Evolutionary conservation across 2,113 vertebrate species (phyloP), one percentile per base, ranked within the genome.

Genomic region (Hypomesus transpacificus): DNA sequence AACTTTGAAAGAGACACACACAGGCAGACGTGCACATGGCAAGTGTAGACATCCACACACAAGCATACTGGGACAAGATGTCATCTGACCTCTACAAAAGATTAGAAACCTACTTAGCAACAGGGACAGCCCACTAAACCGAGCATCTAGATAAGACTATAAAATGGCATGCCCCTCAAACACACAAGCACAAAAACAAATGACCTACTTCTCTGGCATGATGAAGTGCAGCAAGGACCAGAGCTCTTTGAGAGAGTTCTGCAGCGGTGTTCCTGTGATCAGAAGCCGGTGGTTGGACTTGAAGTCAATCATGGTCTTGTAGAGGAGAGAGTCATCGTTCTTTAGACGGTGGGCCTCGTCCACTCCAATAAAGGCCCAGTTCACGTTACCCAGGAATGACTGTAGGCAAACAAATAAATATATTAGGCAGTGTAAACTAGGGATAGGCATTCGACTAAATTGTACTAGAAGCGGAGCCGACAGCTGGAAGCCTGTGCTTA

Each of bases 151-250:
- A 58, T 58, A 58, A 22, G 57, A 58, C 57, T 16, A 24, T 28
- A 22, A 63, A 63, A 11, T 4, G 39, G 39, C 8, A 3, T 20
- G 17, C 34, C 34, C 0, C 67, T 39, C 56, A 70, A 17, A 71
- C 57, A 65, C 14, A 13, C 17, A 22, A 51, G n/a, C 4, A 5
- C 16, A 58, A 16, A 68, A 24, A 5, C 1, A 31, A 8, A 24
- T 66, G 69, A 73, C 95, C 84, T 96, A 98, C 97, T 99, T 99
- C 84, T 98, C 96, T 22, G 97, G 96, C 97, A 99, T 99, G 79
- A 99, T 99, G 93, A 99, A 99, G 86, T 96, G 97, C 66, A 99
- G 87, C 71, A 99, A 88, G 70, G 97, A 99, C 97, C 97, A 99
- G 21, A 99, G 95, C 74, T 99, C 97, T 87, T 98, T 99, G 28